phyloP scores from a whole-genome alignment of 2,888 invertebrate species.

The Melinopterus prodromus region DNA sequence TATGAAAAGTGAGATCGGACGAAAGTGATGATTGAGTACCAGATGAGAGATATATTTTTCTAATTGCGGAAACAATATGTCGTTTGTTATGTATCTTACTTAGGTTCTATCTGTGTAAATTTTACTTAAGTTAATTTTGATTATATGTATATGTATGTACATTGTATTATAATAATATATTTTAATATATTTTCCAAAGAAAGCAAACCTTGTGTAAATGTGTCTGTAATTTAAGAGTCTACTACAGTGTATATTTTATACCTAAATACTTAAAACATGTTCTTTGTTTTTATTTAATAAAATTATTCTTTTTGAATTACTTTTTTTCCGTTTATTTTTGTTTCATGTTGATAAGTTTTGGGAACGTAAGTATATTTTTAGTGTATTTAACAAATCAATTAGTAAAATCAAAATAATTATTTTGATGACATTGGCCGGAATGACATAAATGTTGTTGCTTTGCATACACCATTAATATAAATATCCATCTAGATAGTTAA shows the following conservation, averaged over 20 bases:
- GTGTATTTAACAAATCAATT: no score
- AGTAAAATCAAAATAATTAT: neutral
- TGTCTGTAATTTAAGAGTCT: conserved; percentile 42
- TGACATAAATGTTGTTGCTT: neutral
- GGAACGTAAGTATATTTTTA: neutral
- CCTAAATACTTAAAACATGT: conserved; percentile 54
- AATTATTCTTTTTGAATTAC: conserved; percentile 42
- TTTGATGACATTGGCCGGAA: neutral
- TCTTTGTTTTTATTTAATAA: conserved; percentile 60
- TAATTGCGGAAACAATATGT: conserved; percentile 53
- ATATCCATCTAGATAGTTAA: neutral
- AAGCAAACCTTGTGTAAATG: conserved; percentile 36
- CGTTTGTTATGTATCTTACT: conserved; percentile 55
- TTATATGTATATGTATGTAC: conserved; percentile 55
- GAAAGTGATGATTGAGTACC: conserved; percentile 30
- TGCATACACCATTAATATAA: neutral
- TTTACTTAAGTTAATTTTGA: conserved; percentile 51
- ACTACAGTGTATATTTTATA: conserved; percentile 59
- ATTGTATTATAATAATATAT: conserved; percentile 52
- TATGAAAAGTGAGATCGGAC: conserved; percentile 22
- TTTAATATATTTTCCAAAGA: conserved; percentile 43
- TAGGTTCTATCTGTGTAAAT: conserved; percentile 57
- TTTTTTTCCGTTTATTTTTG: conserved; percentile 16
- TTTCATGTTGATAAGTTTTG: neutral
- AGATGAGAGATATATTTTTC: conserved; percentile 54